Base-by-base conservation (phyloP, 2,113 vertebrate genomes). In the Mormyrus iriodes region DNA sequence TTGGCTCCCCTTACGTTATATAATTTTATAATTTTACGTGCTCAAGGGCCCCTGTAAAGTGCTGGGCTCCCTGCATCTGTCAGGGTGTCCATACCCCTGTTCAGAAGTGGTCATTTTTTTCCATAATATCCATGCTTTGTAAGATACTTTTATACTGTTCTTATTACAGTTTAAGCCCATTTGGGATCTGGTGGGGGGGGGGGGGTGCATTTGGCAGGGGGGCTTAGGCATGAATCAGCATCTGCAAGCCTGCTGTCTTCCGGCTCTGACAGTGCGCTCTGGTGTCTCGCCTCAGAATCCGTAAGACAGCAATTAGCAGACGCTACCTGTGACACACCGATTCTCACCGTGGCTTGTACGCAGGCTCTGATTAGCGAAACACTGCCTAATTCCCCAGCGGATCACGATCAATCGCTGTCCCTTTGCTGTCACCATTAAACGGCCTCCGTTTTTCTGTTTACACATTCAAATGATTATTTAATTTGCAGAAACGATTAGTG, bases 331-430 rank as follows among this genome's bases (percentile, higher is more conserved):
- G 76, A 90, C 76, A 52, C 85, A 90, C 88, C 90, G 91, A 86
- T 12, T 3, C 83, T 90, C 91, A 88, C 35, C 19, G 21, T 39
- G 35, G n/a, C 24, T 48, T n/a, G 87, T 44, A 65, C 6, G 76
- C 91, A 92, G 91, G 91, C 88, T 93, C 91, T 92, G 93, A 93
- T 94, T 94, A 91, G 90, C 86, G 90, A 88, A 92, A 90, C 88
- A 89, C 90, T 39, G 13, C 48, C 88, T 31, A 89, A 88, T 83
- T 44, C 86, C 46, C 82, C 35, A 12, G 46, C 89, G 91, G 91
- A 93, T 92, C 90, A 88, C 90, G 73, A 79, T 79, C 73, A 79
- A 90, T 93, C 49, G 3, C 24, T 93, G 92, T 91, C 91, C 93
- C 48, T 79, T 39, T n/a, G 93, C 89, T 90, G 88, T 86, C 27